Conservation (phyloP, 1,140 invertebrate species). For the Cotesia glomerata region DNA sequence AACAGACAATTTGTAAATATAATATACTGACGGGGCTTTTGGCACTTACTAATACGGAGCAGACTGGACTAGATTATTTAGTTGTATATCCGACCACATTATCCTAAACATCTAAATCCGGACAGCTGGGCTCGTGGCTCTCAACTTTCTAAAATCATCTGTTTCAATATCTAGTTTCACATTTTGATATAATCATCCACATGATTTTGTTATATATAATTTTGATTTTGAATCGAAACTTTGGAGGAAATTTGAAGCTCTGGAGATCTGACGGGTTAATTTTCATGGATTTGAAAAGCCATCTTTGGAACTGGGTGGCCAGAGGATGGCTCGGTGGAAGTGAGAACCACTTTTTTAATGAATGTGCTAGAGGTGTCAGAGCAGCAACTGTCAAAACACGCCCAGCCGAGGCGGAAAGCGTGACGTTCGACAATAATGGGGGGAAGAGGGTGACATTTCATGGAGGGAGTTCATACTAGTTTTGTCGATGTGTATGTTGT, state of each 20-base stretch:
- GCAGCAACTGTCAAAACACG: conserved; percentile 65
- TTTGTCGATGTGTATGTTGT: too few relatives aligned
- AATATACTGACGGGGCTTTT: too few relatives aligned
- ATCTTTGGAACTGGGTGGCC: too few relatives aligned
- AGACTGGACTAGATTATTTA: conserved; percentile 63
- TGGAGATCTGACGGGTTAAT: too few relatives aligned
- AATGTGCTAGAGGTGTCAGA: conserved; percentile 62
- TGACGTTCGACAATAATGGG: conserved; percentile 17
- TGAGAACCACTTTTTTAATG: conserved; percentile 62
- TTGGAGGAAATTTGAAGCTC: too few relatives aligned
- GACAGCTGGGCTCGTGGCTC: conserved; percentile 55
- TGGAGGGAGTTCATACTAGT: conserved; percentile 17
- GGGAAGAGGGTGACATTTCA: conserved; percentile 22
- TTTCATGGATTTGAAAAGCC: too few relatives aligned
- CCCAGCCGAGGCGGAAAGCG: conserved; percentile 35
- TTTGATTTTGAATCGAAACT: too few relatives aligned
- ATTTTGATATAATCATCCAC: not conserved
- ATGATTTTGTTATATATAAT: not conserved
- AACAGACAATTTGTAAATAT: too few relatives aligned
- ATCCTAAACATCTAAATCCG: conserved; percentile 65
- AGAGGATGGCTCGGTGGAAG: not conserved
- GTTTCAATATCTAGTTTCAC: not conserved
- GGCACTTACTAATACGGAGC: conserved; percentile 42
- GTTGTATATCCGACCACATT: conserved; percentile 58
- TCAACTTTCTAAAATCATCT: conserved; percentile 49